Percentiles rank a stretch among this genome's conserved stretches.
Conservation (phyloP, 37 sponge, comb jelly and placozoan genomes). For the Mnemiopsis leidyi region DNA sequence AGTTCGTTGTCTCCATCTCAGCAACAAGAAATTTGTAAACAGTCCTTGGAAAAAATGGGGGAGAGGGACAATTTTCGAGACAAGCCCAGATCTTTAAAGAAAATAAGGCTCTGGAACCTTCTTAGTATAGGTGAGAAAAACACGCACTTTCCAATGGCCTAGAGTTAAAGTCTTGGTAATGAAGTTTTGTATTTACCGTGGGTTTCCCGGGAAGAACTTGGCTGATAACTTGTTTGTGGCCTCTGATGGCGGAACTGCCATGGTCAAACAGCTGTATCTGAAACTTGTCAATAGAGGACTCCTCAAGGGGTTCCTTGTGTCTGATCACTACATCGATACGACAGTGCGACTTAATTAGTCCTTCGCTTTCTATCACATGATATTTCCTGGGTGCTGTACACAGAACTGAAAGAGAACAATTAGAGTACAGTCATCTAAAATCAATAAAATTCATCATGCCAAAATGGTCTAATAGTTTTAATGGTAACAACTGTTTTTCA, state of each 20-base stretch:
- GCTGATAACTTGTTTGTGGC: slow-evolving; percentile 49
- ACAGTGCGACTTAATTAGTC: slow-evolving; percentile 28
- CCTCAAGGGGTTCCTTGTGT: slow-evolving; percentile 36
- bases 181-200: not conserved
- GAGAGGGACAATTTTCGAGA: not conserved
- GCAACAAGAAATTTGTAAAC: too few relatives aligned
- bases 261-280: slow-evolving; percentile 51
- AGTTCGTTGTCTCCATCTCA: not conserved
- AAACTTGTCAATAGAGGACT: not conserved
- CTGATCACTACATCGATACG: slow-evolving; percentile 40
- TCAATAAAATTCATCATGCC: not conserved
- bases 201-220: not conserved
- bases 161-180: too few relatives aligned
- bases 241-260: slow-evolving; percentile 37
- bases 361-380: slow-evolving; percentile 60
- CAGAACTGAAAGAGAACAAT: not conserved
- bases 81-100: not conserved
- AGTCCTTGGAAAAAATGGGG: not conserved
- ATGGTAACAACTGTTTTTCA: too few relatives aligned
- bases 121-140: not conserved
- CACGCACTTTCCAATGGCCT: too few relatives aligned
- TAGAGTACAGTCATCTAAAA: not conserved
- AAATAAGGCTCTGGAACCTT: not conserved
- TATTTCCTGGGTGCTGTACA: slow-evolving; percentile 50
- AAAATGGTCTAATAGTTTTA: too few relatives aligned